These are phyloP conservation scores for Polydrusus tereticollis DNA, from an alignment of 2,888 invertebrate genomes.

Conservation along the genomic window DNA sequence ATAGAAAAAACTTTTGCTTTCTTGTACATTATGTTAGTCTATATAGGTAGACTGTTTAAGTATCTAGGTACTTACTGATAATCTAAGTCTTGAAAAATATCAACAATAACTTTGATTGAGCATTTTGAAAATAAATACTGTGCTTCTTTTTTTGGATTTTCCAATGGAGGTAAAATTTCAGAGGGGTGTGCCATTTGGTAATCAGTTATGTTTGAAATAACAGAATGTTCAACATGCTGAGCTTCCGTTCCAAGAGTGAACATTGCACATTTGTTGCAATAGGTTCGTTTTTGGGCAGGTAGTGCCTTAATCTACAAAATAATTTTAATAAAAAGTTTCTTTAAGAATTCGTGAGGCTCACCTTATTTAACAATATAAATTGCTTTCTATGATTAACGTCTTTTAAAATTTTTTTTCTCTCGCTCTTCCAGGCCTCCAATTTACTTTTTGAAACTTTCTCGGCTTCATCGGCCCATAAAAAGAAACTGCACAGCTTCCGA, in stretches of 20 bases:
- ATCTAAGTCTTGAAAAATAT: conserved; percentile 72
- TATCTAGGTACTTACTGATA: conserved; percentile 68
- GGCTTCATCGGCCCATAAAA: conserved; percentile 70
- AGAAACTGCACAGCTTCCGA: conserved; percentile 81
- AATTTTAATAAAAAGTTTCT: background rate
- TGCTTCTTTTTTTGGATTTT: conserved; percentile 85
- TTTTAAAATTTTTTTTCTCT: conserved; percentile 66
- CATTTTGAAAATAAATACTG: conserved; percentile 87
- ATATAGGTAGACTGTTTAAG: background rate
- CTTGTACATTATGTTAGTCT: background rate
- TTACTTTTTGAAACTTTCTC: conserved; percentile 65
- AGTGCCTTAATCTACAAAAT: conserved; percentile 45
- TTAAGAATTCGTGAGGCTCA: conserved; percentile 53
- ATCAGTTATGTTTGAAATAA: conserved; percentile 70
- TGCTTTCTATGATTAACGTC: conserved; percentile 70
- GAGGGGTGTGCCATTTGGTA: conserved; percentile 75
- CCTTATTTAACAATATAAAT: conserved; percentile 70
- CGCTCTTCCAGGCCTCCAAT: conserved; percentile 69
- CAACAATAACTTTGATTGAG: conserved; percentile 75
- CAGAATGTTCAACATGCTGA: conserved; percentile 72
- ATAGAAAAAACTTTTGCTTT: conserved; percentile 11
- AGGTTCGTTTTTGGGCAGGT: conserved; percentile 69
- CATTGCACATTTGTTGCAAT: conserved; percentile 76
- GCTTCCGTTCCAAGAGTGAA: conserved; percentile 66
- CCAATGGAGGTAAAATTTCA: conserved; percentile 76